Base-by-base conservation (phyloP, 2,797 vertebrate species). In the Gymnothorax reevesii region DNA sequence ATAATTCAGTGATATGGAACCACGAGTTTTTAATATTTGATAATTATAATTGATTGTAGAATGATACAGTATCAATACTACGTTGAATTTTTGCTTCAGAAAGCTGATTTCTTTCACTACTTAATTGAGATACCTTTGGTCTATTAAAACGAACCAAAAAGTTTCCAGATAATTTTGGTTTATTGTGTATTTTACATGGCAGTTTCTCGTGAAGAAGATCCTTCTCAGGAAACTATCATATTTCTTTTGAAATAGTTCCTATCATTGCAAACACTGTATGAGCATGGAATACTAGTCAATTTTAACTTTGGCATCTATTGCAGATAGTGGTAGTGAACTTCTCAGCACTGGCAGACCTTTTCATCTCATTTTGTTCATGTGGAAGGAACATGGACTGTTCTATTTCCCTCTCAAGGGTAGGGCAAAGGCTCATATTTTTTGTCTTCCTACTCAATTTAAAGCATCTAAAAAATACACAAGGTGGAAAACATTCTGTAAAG, bases 271-370 rank as follows among this genome's bases (percentile, higher is more conserved):
- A 25, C 64, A 83, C 84, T 60, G n/a, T 2, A 20, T 54, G 33
- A 42, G 80, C 49, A 84, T 57, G 75, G 88, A 86, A 85, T 69
- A 73, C 13, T 87, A 10, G 0, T 25, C 88, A 55, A 17, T 22
- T 62, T 77, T 82, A 22, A 77, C 85, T 59, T 22, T 20, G 5
- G 3, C 42, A 22, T 52, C 33, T 54, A 85, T 60, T 87, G 20
- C 25, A 80, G 49, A 55, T 80, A 80, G 20, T 3, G 33, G 49
- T 8, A 5, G 27, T 73, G 8, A 42, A 8, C 60, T 64, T 64
- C 22, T 66, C n/a, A 55, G 55, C 20, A 80, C 17, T n/a, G 77
- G 22, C 77, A 2, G 77, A 80, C 8, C 52, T 54, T 55, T n/a
- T 55, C 17, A 22, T 55, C 4, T 17, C 22, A 52, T 80, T 22